Evolutionary conservation across 2,113 vertebrate species (phyloP).

Genomic region (Tinamus guttatus): DNA sequence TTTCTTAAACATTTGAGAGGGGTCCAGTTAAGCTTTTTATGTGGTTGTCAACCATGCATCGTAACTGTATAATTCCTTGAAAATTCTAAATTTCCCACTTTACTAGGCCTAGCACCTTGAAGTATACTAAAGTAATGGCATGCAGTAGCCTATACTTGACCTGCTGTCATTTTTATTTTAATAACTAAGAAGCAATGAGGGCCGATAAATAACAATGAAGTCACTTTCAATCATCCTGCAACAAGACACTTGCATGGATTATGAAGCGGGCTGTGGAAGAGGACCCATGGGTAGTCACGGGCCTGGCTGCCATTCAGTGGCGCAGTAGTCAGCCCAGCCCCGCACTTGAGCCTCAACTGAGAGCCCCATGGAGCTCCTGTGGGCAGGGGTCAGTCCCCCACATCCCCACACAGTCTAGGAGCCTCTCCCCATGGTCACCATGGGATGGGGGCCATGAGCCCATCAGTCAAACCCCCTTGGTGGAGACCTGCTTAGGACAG

Average conservation of each 20-base stretch:
- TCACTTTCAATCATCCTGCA: neutral
- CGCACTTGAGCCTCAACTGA: neutral
- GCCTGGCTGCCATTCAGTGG: neutral
- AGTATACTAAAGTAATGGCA: neutral
- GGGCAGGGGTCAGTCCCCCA: rapidly evolving
- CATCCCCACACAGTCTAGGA: neutral
- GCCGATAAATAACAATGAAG: neutral
- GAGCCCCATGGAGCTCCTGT: neutral
- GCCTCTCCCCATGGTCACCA: neutral
- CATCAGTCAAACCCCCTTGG: neutral
- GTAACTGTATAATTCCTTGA: neutral
- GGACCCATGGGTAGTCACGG: neutral
- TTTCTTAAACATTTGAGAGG: neutral
- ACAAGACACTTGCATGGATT: neutral
- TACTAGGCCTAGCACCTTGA: neutral
- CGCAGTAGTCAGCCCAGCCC: neutral
- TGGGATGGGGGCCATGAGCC: too few relatives aligned
- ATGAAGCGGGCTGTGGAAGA: neutral
- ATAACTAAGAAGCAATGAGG: neutral
- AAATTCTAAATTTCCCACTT: neutral
- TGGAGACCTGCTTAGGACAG: neutral
- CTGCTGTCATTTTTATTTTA: neutral
- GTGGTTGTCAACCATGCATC: neutral
- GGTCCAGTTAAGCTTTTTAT: neutral
- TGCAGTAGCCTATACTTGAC: neutral